Percentiles rank a stretch among this genome's conserved stretches.
Conservation (phyloP, 2,113 vertebrate genomes). For the Nannobrachium achirus region DNA sequence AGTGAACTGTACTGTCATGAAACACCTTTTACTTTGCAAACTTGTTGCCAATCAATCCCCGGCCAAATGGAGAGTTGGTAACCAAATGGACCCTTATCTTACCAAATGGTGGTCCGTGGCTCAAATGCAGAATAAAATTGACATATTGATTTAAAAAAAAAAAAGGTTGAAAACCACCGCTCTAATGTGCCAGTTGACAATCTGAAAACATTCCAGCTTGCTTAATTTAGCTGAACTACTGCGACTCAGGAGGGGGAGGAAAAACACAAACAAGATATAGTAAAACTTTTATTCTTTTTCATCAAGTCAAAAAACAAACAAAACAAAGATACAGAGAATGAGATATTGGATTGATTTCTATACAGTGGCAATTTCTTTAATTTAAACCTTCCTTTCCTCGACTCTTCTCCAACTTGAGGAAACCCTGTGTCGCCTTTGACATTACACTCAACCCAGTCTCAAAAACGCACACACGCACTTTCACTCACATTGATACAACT, state of each 20-base stretch:
- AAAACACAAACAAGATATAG: constrained; percentile 52
- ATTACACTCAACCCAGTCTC: constrained; percentile 5
- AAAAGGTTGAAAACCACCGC: too few species aligned
- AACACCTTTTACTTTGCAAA: too few species aligned
- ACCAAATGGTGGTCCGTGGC: too few species aligned
- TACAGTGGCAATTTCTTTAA: constrained; percentile 79
- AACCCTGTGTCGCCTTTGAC: constrained; percentile 70
- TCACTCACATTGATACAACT: constrained; percentile 45
- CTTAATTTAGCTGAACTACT: not conserved
- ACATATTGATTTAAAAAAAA: too few species aligned
- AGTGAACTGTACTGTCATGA: too few species aligned
- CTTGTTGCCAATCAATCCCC: too few species aligned
- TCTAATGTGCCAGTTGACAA: too few species aligned
- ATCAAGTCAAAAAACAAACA: constrained; percentile 78
- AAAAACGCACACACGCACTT: constrained; percentile 22
- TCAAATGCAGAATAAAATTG: too few species aligned
- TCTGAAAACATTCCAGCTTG: not conserved
- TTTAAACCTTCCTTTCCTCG: constrained; percentile 73
- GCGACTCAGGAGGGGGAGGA: not conserved
- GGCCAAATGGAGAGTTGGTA: too few species aligned
- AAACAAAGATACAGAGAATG: constrained; percentile 79
- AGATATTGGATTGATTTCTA: constrained; percentile 77
- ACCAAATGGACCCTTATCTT: too few species aligned
- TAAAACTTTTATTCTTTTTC: constrained; percentile 82
- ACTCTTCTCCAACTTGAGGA: constrained; percentile 56